phyloP scores from a whole-genome alignment of 2,113 vertebrate species.

The Nibea albiflora region DNA sequence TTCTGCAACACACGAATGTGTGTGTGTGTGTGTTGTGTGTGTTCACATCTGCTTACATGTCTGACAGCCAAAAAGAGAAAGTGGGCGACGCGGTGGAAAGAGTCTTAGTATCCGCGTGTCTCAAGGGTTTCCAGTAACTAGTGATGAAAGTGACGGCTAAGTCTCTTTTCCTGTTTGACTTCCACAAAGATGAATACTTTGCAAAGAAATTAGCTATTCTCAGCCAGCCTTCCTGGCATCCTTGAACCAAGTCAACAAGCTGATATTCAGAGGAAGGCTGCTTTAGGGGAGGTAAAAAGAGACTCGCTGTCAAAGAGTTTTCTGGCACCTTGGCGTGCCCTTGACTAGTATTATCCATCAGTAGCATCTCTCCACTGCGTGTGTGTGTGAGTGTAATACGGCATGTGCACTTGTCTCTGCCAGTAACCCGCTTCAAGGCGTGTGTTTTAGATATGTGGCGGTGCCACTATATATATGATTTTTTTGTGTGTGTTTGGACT shows the following conservation, averaged over 20 bases:
- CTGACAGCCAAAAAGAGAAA: conserved; percentile 28
- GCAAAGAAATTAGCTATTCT: conserved; percentile 32
- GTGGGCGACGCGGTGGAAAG: conserved; percentile 13
- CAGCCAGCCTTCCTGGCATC: conserved; percentile 38
- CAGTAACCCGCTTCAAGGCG: conserved; percentile 41
- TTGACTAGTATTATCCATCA: conserved; percentile 60
- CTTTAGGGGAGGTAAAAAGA: conserved; percentile 58
- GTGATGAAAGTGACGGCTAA: conserved; percentile 39
- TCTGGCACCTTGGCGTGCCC: conserved; percentile 67
- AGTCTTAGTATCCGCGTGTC: background rate
- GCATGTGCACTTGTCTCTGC: conserved; percentile 19
- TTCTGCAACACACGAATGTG: conserved; percentile 1
- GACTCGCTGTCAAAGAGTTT: conserved; percentile 65
- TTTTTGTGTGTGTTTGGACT: conserved; percentile 34
- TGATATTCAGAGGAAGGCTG: conserved; percentile 54
- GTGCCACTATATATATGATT: conserved; percentile 44
- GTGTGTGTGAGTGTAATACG: conserved; percentile 19
- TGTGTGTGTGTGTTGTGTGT: conserved; percentile 14
- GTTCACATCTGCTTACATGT: conserved; percentile 14
- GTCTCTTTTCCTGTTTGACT: conserved; percentile 41
- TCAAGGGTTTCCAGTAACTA: conserved; percentile 26
- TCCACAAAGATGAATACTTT: conserved; percentile 42
- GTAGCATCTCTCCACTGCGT: conserved; percentile 36
- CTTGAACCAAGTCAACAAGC: conserved; percentile 58
- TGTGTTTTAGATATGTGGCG: conserved; percentile 33